Conservation (phyloP, 1,140 invertebrate genomes). For the Zelostemma sp. region DNA sequence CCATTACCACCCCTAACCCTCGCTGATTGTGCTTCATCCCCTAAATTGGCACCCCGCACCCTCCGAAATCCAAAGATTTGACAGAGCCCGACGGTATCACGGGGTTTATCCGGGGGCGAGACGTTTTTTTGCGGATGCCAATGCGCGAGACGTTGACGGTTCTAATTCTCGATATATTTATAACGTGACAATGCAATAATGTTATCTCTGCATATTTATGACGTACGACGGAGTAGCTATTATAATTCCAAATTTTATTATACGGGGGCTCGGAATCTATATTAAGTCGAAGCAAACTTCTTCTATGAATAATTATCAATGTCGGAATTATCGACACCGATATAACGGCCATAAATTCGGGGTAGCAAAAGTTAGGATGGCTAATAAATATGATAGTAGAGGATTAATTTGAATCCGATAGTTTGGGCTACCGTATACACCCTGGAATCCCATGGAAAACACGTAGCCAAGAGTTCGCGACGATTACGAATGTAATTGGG, state of each 20-base stretch:
- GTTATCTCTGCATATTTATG: too few relatives aligned
- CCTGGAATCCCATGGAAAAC: not conserved
- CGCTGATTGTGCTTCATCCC: constrained; percentile 61
- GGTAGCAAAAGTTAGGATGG: not conserved
- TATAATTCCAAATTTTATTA: too few relatives aligned
- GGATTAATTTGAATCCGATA: not conserved
- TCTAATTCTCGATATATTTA: not conserved
- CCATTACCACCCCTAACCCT: constrained; percentile 46
- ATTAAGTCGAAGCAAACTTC: not conserved
- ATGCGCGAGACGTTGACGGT: constrained; percentile 3
- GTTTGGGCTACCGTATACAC: not conserved
- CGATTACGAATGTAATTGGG: constrained; percentile 24
- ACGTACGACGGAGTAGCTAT: too few relatives aligned
- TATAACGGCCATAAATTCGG: not conserved
- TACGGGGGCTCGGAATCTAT: too few relatives aligned
- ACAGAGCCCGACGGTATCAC: constrained; percentile 36
- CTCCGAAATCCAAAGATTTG: constrained; percentile 45
- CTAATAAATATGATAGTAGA: not conserved
- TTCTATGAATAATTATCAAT: constrained; percentile 3
- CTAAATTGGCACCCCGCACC: constrained; percentile 61
- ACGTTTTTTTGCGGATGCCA: constrained; percentile 24
- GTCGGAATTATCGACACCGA: not conserved
- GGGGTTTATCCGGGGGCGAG: constrained; percentile 28
- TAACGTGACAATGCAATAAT: too few relatives aligned
- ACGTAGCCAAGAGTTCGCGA: not conserved